Evolutionary conservation across 2,113 vertebrate species (phyloP), one percentile per base, ranked within the genome.

Genomic region (Calidris pugnax): DNA sequence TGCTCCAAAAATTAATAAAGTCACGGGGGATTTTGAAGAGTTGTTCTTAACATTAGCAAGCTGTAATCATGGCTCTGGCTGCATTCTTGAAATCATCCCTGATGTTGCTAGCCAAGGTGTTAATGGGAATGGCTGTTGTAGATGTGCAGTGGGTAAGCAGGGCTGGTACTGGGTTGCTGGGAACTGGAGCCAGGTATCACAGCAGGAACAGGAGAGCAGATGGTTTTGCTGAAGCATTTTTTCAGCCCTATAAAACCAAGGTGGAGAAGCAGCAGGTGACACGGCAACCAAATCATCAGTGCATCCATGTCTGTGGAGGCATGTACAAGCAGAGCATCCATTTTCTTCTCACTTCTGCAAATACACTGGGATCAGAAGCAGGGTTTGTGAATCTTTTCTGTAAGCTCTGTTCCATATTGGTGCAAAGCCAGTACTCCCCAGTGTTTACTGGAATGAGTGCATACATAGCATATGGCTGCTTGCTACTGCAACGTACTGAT

Each of bases 401-500:
- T 26, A 51, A 64, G 55, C 56, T 75, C 62, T 80, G 55, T 35
- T 71, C 75, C 28, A 2, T 6, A 1, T 1, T 90, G 88, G 89
- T 63, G 32, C 14, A 4, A 32, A 75, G 94, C 92, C 96, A 93
- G 89, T 12, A 10, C 55, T 63, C 92, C 62, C n/a, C 82, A 71
- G 72, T 51, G 83, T 47, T 88, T 8, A 9, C 6, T 92, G 95
- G 90, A 90, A 82, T 0, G 0, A 24, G 45, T 11, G 14, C 53
- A 68, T 13, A 48, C n/a, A 33, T 23, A 81, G 83, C 94, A 94
- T 81, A 81, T 90, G 94, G 94, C 84, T 84, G 76, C 88, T 81
- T 64, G 85, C 88, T 94, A 7, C 82, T 75, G 86, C 60, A 69
- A 9, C 1, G 0, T 24, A 4, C 57, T 62, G 51, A 22, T 64